Evolutionary conservation across 2,888 invertebrate genomes (phyloP).

Genomic region (Apodemia zela): DNA sequence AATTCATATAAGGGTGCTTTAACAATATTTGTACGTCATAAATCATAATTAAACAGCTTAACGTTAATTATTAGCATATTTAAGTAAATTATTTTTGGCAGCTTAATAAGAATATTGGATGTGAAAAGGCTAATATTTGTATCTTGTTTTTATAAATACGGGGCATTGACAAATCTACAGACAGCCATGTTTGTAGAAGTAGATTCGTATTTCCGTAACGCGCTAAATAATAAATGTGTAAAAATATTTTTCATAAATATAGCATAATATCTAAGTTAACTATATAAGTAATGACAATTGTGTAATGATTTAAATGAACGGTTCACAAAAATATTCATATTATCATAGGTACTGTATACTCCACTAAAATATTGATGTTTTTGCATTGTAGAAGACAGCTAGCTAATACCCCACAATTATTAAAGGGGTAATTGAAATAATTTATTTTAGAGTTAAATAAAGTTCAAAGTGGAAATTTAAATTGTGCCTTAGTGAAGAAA

Average conservation of each 20-base stretch:
- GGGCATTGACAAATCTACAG: neutral
- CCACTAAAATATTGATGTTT: conserved; percentile 26
- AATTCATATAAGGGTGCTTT: conserved; percentile 12
- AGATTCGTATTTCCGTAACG: neutral
- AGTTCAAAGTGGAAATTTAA: conserved; percentile 75
- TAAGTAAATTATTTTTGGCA: conserved; percentile 6
- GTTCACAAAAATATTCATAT: neutral
- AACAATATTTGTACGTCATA: conserved; percentile 12
- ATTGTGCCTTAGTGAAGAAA: conserved; percentile 76
- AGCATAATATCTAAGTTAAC: neutral
- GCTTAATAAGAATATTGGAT: neutral
- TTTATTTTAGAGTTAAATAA: conserved; percentile 69
- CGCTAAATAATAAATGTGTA: conserved; percentile 12
- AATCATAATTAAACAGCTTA: conserved; percentile 6
- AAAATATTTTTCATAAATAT: conserved; percentile 11
- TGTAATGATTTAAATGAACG: conserved; percentile 1
- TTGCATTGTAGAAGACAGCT: conserved; percentile 34
- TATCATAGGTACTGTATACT: conserved; percentile 13
- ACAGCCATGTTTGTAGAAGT: neutral
- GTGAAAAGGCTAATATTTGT: neutral
- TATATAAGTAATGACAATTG: neutral
- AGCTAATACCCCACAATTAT: conserved; percentile 32
- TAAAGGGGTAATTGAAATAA: conserved; percentile 58
- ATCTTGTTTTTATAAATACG: neutral
- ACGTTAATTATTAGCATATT: conserved; percentile 11